Conservation (phyloP, 2,888 invertebrate species). For the Sarcophaga caerulescens region DNA sequence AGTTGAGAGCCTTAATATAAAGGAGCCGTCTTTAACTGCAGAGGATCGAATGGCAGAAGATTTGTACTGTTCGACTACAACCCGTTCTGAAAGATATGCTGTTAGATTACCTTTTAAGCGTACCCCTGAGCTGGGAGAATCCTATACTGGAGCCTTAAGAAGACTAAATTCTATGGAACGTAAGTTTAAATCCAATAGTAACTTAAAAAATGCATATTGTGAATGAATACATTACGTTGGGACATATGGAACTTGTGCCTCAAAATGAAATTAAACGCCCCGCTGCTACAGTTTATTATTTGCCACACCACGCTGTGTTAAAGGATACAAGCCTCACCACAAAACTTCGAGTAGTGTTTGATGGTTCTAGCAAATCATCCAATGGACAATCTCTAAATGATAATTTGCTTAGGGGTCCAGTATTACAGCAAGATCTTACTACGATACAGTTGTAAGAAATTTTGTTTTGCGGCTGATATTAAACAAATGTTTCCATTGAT, state of each 20-base stretch:
- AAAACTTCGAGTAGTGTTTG: not conserved
- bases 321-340: too few species aligned
- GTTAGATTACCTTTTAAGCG: conserved; percentile 13
- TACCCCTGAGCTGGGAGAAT: conserved; percentile 31
- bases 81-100: not conserved
- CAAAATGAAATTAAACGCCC: conserved; percentile 21
- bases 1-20: not conserved
- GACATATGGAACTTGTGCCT: conserved; percentile 50
- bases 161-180: conserved; percentile 46
- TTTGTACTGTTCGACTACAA: not conserved
- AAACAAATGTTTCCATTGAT: conserved; percentile 30
- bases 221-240: conserved; percentile 38
- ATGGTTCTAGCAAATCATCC: conserved; percentile 3
- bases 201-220: conserved; percentile 10
- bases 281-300: conserved; percentile 10
- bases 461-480: not conserved
- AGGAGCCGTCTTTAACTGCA: not conserved
- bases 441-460: not conserved
- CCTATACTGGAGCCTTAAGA: conserved; percentile 28
- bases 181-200: conserved; percentile 31
- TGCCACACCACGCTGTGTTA: conserved; percentile 48
- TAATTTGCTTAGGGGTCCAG: conserved; percentile 27
- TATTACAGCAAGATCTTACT: conserved; percentile 31
- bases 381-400: conserved; percentile 36
- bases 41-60: conserved; percentile 36